These are phyloP conservation scores for Drosophila bipectinata DNA, from an alignment of 1,140 invertebrate genomes.

Conservation along the genomic window DNA sequence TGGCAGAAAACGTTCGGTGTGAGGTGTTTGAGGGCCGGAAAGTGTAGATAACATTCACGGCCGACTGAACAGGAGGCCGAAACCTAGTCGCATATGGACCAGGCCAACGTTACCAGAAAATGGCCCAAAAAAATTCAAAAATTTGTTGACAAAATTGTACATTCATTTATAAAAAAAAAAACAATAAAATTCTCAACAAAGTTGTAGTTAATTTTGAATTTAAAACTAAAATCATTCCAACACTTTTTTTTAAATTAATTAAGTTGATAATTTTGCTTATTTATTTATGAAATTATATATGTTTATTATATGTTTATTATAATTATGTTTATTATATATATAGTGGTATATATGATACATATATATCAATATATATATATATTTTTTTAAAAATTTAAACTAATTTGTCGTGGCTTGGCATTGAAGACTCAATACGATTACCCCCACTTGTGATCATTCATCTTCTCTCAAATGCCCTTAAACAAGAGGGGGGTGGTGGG, in stretches of 20 bases:
- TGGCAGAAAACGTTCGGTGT: background rate
- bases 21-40: background rate
- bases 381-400: background rate
- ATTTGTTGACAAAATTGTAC: background rate
- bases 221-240: too few species aligned
- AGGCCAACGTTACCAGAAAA: constrained; percentile 37
- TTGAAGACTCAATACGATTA: background rate
- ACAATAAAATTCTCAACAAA: too few species aligned
- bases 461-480: constrained; percentile 9
- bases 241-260: too few species aligned
- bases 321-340: too few species aligned
- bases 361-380: too few species aligned
- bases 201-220: too few species aligned
- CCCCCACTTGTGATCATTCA: constrained; percentile 22
- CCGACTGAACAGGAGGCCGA: constrained; percentile 53
- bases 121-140: background rate
- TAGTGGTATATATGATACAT: too few species aligned
- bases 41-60: constrained; percentile 70
- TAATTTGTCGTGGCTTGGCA: background rate
- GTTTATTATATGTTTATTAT: too few species aligned
- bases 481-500: background rate
- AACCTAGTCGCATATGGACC: constrained; percentile 8
- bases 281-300: background rate
- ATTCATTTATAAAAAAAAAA: too few species aligned
- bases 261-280: too few species aligned